Conservation (phyloP, 2,797 vertebrate genomes). For the Hydrophis major region DNA sequence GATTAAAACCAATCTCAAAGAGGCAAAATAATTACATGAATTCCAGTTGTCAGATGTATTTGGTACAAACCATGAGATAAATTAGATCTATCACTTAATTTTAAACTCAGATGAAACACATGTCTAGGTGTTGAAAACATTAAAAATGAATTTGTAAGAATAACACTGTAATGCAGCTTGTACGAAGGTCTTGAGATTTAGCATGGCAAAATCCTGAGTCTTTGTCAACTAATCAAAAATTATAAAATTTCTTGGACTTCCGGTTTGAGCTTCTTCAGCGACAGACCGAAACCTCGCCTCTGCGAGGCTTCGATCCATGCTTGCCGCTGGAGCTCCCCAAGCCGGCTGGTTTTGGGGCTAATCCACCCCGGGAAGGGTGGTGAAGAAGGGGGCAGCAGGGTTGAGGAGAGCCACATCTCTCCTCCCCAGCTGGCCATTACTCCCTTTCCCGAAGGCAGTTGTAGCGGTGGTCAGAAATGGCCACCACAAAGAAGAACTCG, state of each 20-base stretch:
- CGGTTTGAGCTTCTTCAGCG: no score
- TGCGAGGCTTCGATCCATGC: no score
- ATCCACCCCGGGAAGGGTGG: no score
- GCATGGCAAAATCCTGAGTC: not conserved
- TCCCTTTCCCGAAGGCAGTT: no score
- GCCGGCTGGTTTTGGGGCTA: no score
- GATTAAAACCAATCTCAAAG: not conserved
- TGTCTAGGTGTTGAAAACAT: not conserved
- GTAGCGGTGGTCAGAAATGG: no score
- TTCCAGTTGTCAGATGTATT: not conserved
- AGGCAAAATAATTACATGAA: not conserved
- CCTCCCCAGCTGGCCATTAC: no score
- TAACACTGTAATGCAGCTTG: not conserved
- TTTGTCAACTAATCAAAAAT: not conserved
- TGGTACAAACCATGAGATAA: not conserved
- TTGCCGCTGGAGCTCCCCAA: no score
- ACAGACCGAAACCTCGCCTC: no score
- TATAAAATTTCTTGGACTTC: not conserved
- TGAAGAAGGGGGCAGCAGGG: no score
- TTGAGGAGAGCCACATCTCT: no score
- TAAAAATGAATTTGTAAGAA: not conserved
- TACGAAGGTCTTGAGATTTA: not conserved
- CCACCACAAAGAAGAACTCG: no score
- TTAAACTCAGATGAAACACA: not conserved
- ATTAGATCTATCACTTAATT: not conserved